Evolutionary conservation across 2,113 vertebrate species (phyloP).

Genomic region (Nothocercus julius): DNA sequence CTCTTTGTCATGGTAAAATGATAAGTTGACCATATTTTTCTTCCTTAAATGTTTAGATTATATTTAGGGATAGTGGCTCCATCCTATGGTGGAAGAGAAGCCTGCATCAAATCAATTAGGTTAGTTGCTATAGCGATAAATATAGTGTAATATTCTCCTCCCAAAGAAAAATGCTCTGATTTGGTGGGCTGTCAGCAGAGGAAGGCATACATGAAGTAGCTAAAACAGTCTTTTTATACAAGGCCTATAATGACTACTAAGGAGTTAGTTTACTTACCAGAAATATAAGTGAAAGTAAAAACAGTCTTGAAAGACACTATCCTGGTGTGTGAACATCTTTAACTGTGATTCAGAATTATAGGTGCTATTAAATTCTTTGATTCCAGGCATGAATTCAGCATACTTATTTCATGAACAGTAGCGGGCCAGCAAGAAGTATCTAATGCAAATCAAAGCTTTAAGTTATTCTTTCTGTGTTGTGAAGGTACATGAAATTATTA

Average conservation of each 20-base stretch:
- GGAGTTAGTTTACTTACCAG: not conserved
- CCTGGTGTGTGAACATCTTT: not conserved
- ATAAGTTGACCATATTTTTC: constrained; percentile 37
- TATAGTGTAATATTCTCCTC: constrained; percentile 30
- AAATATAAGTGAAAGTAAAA: not conserved
- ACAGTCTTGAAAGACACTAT: not conserved
- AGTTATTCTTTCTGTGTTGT: not conserved
- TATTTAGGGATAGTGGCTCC: constrained; percentile 85
- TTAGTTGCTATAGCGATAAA: constrained; percentile 79
- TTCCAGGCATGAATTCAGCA: not conserved
- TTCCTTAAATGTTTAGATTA: constrained; percentile 67
- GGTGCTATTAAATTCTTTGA: not conserved
- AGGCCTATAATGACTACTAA: not conserved
- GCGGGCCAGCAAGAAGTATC: not conserved
- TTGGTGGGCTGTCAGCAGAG: not conserved
- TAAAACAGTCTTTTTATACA: not conserved
- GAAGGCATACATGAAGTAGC: not conserved
- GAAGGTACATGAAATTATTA: not conserved
- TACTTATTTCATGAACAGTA: not conserved
- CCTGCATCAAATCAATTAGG: constrained; percentile 75
- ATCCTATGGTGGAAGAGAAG: constrained; percentile 87
- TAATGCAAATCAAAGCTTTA: not conserved
- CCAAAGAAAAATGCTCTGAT: not conserved
- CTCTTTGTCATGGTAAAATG: not conserved
- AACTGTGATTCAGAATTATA: not conserved